A percentile compares a stretch with the other conserved stretches of the same genome.
phyloP scores from a whole-genome alignment of 2,113 vertebrate genomes.

The Dryoscopus gambensis region DNA sequence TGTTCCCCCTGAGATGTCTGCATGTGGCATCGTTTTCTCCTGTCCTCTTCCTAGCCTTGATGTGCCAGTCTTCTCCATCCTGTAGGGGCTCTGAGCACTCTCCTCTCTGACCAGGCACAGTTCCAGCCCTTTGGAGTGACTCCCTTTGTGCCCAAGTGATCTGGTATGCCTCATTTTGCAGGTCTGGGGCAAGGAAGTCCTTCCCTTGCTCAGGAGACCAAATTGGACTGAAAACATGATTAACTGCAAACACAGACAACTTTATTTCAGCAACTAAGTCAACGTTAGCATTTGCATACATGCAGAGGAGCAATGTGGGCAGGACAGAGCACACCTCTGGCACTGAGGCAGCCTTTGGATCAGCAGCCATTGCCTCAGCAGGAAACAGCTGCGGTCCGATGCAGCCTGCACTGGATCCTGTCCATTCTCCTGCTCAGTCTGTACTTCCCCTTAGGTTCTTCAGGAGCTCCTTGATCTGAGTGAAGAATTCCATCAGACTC shows the following conservation, averaged over 20 bases:
- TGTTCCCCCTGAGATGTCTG: neutral
- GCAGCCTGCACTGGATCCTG: neutral
- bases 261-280: neutral
- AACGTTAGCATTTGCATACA: neutral
- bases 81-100: neutral
- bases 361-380: neutral
- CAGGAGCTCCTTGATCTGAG: neutral
- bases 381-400: accelerated
- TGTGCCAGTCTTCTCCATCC: neutral
- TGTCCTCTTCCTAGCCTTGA: neutral
- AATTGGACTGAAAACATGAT: neutral
- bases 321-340: neutral
- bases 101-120: neutral
- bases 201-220: neutral
- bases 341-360: neutral
- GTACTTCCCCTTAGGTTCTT: neutral
- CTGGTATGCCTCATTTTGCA: neutral
- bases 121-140: neutral
- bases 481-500: neutral
- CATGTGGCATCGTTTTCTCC: neutral
- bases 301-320: neutral
- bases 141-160: neutral
- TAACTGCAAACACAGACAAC: neutral
- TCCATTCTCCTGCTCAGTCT: neutral
- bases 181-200: neutral